Evolutionary conservation across 2,888 invertebrate genomes (phyloP), one percentile per base, ranked within the genome.

Genomic region (Tinea trinotella): DNA sequence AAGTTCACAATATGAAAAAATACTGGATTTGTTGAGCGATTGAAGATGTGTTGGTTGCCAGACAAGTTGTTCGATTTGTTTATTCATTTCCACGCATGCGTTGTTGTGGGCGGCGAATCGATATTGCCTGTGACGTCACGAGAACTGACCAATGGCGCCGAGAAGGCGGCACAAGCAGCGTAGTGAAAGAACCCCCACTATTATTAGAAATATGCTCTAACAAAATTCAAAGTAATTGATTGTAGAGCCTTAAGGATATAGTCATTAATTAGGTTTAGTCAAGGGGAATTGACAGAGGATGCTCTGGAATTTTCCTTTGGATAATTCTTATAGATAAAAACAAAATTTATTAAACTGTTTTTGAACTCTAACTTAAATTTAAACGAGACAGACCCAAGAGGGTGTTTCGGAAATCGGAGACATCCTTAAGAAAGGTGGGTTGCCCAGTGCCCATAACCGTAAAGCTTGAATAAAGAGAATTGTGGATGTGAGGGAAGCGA

Each of bases 31-130:
- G 7, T 30, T 30, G 3, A 30, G 30, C 30, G 30, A 30, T 30
- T 30, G n/a, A n/a, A n/a, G n/a, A 10, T 7, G 2, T 30, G 7
- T 30, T n/a, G n/a, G 30, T 4, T 30, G 7, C 2, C 40, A 12
- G 48, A 48, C 48, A 9, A 48, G 20, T 48, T 4, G 48, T 15
- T 19, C 3, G 48, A 48, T 48, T 17, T 2, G 48, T 48, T 4
- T 18, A 5, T 24, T 15, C 3, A 20, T 9, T 20, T 18, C n/a
- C 50, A 63, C 83, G 83, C 83, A 81, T 81, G 83, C 83, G 83
- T 72, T 74, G 56, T 61, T 68, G 78, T 77, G 72, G 80, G 81
- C 74, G 80, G 68, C 80, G 72, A 80, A 73, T 82, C 83, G 82
- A 83, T 82, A 80, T 59, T 54, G 61, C 60, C 52, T 58, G 77